phyloP scores from a whole-genome alignment of 2,888 invertebrate genomes.

The Nebria brevicollis region DNA sequence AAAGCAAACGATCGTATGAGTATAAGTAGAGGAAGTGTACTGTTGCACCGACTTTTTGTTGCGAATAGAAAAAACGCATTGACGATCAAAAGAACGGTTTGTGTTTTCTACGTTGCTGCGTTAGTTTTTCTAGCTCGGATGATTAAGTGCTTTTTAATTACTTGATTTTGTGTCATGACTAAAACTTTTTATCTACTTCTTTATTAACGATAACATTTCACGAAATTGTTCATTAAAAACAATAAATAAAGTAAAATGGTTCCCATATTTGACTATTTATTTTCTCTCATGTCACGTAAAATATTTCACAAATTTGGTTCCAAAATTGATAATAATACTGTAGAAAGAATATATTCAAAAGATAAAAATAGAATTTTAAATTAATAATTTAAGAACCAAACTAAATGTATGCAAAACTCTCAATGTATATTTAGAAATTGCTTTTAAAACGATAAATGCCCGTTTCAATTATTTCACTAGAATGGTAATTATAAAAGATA shows the following conservation, averaged over 20 bases:
- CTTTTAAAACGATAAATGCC: neutral
- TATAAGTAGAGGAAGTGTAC: neutral
- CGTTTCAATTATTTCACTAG: neutral
- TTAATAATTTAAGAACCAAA: neutral
- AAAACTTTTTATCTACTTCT: conserved; percentile 28
- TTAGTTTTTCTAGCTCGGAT: conserved; percentile 28
- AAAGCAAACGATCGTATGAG: conserved; percentile 2
- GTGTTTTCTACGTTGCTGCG: neutral
- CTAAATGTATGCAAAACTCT: too few species aligned
- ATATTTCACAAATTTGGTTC: neutral
- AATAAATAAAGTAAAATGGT: too few species aligned
- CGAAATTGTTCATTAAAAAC: conserved; percentile 29
- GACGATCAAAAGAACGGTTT: neutral
- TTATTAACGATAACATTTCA: conserved; percentile 39
- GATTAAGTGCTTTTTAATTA: conserved; percentile 42
- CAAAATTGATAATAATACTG: neutral
- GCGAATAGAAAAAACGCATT: neutral
- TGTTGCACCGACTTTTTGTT: neutral
- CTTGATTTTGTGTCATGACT: conserved; percentile 41
- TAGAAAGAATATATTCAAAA: neutral
- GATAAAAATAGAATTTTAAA: neutral
- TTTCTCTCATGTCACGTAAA: neutral
- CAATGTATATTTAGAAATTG: too few species aligned
- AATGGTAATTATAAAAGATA: neutral
- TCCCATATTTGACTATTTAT: too few species aligned